Evolutionary conservation across 92 coral and sea anemone species (phyloP).

Genomic region (Zoanthus sociatus): DNA sequence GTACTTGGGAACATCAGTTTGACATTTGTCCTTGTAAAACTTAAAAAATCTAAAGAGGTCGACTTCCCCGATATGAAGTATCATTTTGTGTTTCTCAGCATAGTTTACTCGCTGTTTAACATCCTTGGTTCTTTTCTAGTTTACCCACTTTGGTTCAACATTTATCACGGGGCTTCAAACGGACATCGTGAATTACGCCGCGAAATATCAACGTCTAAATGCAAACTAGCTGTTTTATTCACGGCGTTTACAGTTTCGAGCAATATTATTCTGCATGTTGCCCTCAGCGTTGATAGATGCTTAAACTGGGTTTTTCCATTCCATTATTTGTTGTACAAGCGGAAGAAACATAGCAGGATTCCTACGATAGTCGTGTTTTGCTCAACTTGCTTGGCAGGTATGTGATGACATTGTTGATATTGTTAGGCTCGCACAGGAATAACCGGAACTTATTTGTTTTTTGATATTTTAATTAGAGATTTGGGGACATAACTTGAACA

Average conservation of each 20-base stretch:
- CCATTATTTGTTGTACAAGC: conserved; percentile 27
- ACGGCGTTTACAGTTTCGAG: background rate
- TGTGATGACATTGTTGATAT: background rate
- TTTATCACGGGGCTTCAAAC: background rate
- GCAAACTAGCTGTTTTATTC: conserved; percentile 17
- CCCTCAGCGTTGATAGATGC: conserved; percentile 26
- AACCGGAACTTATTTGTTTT: too few relatives aligned
- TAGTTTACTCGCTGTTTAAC: conserved; percentile 16
- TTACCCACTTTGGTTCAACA: conserved; percentile 25
- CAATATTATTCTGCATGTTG: conserved; percentile 7
- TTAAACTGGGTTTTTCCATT: conserved; percentile 29
- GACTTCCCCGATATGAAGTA: conserved; percentile 45
- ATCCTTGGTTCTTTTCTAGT: conserved; percentile 10
- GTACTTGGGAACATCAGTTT: background rate
- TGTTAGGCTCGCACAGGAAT: too few relatives aligned
- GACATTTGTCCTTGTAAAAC: conserved; percentile 22
- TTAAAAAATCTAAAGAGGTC: conserved; percentile 28
- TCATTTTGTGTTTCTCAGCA: conserved; percentile 7
- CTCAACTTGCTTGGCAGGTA: conserved; percentile 9
- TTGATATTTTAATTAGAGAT: too few relatives aligned
- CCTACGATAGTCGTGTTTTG: background rate
- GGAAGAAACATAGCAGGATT: conserved; percentile 28
- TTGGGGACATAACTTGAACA: too few relatives aligned
- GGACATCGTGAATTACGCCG: background rate
- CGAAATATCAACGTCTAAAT: background rate